Evolutionary conservation across 2,113 vertebrate genomes (phyloP).

Genomic region (Oplegnathus fasciatus): DNA sequence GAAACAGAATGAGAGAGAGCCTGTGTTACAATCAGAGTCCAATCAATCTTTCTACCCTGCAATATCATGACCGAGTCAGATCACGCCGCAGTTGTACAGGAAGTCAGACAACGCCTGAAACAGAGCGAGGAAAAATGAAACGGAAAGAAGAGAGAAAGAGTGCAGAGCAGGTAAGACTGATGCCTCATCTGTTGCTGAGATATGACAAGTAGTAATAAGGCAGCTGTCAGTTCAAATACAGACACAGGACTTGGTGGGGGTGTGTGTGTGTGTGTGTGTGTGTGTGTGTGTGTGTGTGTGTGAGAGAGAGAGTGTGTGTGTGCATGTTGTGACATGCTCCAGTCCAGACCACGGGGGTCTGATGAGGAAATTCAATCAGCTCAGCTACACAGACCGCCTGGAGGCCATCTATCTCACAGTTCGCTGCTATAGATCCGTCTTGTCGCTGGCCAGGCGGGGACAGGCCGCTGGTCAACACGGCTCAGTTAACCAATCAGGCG

Average conservation of each 20-base stretch:
- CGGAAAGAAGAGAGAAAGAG: slow-evolving; percentile 44
- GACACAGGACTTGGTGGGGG: slow-evolving; percentile 60
- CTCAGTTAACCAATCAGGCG: slow-evolving; percentile 41
- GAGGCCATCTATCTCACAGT: slow-evolving; percentile 56
- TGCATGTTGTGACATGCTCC: slow-evolving; percentile 55
- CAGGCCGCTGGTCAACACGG: slow-evolving; percentile 19
- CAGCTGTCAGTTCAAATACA: slow-evolving; percentile 83
- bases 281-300: slow-evolving; percentile 31
- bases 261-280: slow-evolving; percentile 24
- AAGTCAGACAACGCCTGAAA: slow-evolving; percentile 47
- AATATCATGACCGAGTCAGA: slow-evolving; percentile 41
- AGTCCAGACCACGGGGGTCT: slow-evolving; percentile 62
- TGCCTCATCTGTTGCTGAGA: slow-evolving; percentile 62
- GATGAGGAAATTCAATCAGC: slow-evolving; percentile 71
- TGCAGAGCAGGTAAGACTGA: slow-evolving; percentile 52
- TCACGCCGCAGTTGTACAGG: slow-evolving; percentile 24
- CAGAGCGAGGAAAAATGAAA: slow-evolving; percentile 39
- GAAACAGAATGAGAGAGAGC: slow-evolving; percentile 46
- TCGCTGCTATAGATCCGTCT: slow-evolving; percentile 58
- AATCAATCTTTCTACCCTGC: slow-evolving; percentile 38
- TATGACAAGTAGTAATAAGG: slow-evolving; percentile 82
- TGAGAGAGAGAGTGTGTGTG: slow-evolving; percentile 38
- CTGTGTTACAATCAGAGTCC: slow-evolving; percentile 32
- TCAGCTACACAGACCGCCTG: slow-evolving; percentile 56
- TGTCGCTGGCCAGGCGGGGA: slow-evolving; percentile 29